Percentiles rank a stretch among this genome's conserved stretches.
These are phyloP conservation scores for Tigriopus californicus DNA, from an alignment of 2,888 invertebrate species.

Conservation along the genomic window DNA sequence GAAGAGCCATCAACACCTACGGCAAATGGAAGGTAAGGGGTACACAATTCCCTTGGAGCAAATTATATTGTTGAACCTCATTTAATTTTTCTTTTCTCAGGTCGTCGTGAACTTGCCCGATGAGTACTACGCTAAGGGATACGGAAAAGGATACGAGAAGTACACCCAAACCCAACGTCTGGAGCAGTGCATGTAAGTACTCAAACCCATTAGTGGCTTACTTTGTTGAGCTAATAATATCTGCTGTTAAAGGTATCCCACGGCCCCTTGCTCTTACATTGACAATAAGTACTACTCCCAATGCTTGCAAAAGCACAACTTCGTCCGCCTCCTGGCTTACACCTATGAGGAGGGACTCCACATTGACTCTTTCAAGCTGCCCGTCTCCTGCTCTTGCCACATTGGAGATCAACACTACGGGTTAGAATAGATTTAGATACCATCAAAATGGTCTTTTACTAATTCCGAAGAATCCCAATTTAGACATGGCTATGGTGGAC, in stretches of 20 bases:
- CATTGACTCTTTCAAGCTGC: conserved; percentile 16
- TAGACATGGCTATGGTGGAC: no score
- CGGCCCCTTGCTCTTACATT: conserved; percentile 8
- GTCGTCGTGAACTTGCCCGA: conserved; percentile 18
- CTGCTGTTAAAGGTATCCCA: conserved; percentile 4
- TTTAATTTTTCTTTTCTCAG: no score
- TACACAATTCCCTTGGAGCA: not conserved
- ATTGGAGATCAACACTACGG: conserved; percentile 3
- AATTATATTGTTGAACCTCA: no score
- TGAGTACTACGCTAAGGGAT: conserved; percentile 7
- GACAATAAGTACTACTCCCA: conserved; percentile 10
- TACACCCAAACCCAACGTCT: conserved; percentile 20
- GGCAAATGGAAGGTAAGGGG: conserved; percentile 20
- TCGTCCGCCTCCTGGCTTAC: conserved; percentile 16
- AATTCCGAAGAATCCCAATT: no score
- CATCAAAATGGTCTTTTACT: no score
- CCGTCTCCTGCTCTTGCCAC: conserved; percentile 16
- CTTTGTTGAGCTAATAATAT: not conserved
- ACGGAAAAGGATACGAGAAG: conserved; percentile 18
- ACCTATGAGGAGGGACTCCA: conserved; percentile 14
- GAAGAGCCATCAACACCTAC: conserved; percentile 19
- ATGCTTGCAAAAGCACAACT: conserved; percentile 16
- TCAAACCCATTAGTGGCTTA: not conserved
- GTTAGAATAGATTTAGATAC: no score
- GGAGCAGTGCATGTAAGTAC: conserved; percentile 18